Conservation (phyloP, 2,113 vertebrate species). For the Podiceps cristatus region DNA sequence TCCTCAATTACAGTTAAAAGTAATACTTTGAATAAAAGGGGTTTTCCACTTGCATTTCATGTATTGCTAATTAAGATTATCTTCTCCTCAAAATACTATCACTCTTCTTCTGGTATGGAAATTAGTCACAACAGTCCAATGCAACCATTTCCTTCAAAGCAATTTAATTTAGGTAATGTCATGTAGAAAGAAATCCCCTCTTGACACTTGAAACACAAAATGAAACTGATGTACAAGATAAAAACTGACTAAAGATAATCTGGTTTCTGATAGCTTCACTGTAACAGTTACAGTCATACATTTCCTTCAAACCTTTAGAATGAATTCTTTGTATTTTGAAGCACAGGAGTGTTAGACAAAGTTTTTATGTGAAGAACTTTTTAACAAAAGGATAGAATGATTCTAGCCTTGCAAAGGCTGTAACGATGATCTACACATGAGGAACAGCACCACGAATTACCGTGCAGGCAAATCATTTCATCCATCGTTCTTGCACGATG, state of each 20-base stretch:
- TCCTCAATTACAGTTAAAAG: neutral
- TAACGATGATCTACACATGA: neutral
- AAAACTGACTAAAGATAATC: neutral
- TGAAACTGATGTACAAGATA: neutral
- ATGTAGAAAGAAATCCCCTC: neutral
- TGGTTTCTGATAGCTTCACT: neutral
- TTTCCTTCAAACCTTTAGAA: neutral
- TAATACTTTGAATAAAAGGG: neutral
- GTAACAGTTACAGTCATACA: neutral
- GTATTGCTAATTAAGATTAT: neutral
- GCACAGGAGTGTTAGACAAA: neutral
- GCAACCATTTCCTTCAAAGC: neutral
- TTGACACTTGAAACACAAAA: neutral
- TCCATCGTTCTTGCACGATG: fast-evolving
- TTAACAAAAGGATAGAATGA: neutral
- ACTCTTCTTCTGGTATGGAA: neutral
- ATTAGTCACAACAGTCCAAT: neutral
- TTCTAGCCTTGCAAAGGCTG: neutral
- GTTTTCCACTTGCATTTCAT: neutral
- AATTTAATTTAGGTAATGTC: neutral
- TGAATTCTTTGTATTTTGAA: neutral
- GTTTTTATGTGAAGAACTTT: neutral
- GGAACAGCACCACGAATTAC: neutral
- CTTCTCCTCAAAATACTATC: neutral
- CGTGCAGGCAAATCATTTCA: neutral